Percentiles rank a stretch among this genome's conserved stretches.
Evolutionary conservation across 2,113 vertebrate species (phyloP).

Genomic region (Macrotus californicus): DNA sequence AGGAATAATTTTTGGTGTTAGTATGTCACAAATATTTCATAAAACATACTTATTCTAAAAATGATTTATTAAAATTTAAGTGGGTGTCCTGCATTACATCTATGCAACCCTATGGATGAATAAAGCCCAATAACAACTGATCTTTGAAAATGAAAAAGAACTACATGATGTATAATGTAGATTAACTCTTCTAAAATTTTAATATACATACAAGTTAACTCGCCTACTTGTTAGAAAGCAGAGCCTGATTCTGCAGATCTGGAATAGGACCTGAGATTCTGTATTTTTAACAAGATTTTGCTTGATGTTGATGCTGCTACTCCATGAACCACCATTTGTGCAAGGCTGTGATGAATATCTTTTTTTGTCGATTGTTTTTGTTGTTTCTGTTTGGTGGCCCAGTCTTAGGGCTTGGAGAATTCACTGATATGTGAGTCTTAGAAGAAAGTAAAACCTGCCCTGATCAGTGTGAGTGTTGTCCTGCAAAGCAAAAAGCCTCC

Average conservation of each 20-base stretch:
- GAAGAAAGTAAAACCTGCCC: neutral
- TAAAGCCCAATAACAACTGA: neutral
- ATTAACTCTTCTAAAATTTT: neutral
- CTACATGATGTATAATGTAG: neutral
- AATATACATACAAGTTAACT: neutral
- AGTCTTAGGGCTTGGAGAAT: neutral
- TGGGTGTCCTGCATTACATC: neutral
- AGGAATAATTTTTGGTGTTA: constrained; percentile 6
- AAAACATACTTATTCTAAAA: constrained; percentile 2
- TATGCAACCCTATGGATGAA: neutral
- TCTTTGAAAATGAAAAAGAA: constrained; percentile 27
- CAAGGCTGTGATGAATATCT: neutral
- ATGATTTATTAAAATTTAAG: constrained; percentile 10
- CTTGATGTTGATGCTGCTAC: neutral
- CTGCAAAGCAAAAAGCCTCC: too few relatives aligned
- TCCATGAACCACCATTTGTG: neutral
- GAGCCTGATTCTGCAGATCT: neutral
- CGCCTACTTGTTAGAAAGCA: neutral
- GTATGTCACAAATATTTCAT: neutral
- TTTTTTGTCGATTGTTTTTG: neutral
- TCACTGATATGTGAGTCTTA: neutral
- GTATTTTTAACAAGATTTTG: neutral
- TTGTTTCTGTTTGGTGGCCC: neutral
- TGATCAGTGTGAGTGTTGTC: too few relatives aligned
- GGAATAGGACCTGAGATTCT: neutral